Evolutionary conservation across 2,888 invertebrate species (phyloP), one percentile per base, ranked within the genome.

Genomic region (Nomada fabriciana): DNA sequence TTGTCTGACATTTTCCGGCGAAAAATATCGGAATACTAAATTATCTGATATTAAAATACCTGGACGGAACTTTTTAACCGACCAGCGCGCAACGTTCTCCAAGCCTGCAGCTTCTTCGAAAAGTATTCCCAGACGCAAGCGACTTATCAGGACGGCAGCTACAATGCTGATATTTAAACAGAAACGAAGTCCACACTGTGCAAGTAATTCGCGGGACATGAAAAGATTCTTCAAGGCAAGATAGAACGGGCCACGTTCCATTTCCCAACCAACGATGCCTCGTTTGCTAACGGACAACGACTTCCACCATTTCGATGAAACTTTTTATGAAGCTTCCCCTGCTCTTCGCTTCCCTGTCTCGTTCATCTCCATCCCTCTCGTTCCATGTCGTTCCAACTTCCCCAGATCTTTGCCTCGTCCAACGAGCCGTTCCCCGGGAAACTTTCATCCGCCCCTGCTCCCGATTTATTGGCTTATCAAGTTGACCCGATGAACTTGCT

Each of bases 401-500:
- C 1, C 36, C 36, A 20, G 20, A 53, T 57, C 9, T 43, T 63
- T 4, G 20, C 18, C 64, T n/a, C 25, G 20, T 18, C 29, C 47
- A 43, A 5, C 47, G 11, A 29, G 42, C 18, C 36, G 18, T 29
- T 7, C 61, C 9, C 15, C 36, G 59, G 64, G 55, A 57, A 78
- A 88, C 55, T 82, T 80, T 75, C 72, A 82, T 84, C 76, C 70
- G 20, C 60, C 60, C 68, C 74, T 25, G 73, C 70, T 70, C 15
- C 42, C 77, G 79, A 77, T 88, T 88, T 87, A 87, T 88, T 81
- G 84, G 86, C 82, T 88, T 86, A 86, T 86, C 88, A 69, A 81
- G 84, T 80, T 76, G 82, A 83, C 79, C 77, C 67, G 67, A 36
- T 63, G 74, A 80, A 86, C 80, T 84, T 77, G 50, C 55, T 47